phyloP scores from a whole-genome alignment of 2,113 vertebrate species.

The Solenodon paradoxus region DNA sequence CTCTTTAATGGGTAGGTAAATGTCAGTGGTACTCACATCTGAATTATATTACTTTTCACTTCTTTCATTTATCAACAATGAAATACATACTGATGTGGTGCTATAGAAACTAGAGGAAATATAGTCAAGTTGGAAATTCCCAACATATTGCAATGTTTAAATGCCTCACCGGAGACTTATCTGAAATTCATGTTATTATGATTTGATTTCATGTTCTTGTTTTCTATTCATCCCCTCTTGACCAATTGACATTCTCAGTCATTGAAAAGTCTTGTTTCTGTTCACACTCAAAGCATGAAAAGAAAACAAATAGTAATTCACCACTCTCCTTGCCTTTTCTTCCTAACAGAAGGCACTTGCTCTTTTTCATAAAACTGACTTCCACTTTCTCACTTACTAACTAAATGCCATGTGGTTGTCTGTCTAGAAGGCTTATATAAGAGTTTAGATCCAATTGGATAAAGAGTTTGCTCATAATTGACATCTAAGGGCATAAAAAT shows the following conservation, averaged over 20 bases:
- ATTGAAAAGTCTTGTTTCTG: neutral
- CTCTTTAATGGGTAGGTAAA: conserved; percentile 16
- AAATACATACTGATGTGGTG: conserved; percentile 44
- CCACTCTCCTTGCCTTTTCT: neutral
- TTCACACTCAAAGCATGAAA: neutral
- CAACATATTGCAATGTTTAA: conserved; percentile 41
- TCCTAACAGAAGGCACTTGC: neutral
- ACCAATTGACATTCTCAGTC: conserved; percentile 32
- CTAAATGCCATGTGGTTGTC: neutral
- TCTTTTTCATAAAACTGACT: neutral
- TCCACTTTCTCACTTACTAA: neutral
- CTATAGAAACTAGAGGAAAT: conserved; percentile 46
- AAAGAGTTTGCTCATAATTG: neutral
- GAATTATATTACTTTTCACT: conserved; percentile 38
- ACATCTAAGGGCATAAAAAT: neutral
- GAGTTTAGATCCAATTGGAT: neutral
- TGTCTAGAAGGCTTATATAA: neutral
- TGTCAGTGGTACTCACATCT: neutral
- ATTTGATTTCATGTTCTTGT: conserved; percentile 42
- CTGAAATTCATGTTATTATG: neutral
- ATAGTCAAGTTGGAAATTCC: conserved; percentile 59
- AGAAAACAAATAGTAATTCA: conserved; percentile 18
- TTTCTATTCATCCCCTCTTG: conserved; percentile 12
- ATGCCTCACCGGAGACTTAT: neutral
- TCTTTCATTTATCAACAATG: conserved; percentile 37